Evolutionary conservation across 2,113 vertebrate species (phyloP).

Genomic region (Madoqua kirkii): DNA sequence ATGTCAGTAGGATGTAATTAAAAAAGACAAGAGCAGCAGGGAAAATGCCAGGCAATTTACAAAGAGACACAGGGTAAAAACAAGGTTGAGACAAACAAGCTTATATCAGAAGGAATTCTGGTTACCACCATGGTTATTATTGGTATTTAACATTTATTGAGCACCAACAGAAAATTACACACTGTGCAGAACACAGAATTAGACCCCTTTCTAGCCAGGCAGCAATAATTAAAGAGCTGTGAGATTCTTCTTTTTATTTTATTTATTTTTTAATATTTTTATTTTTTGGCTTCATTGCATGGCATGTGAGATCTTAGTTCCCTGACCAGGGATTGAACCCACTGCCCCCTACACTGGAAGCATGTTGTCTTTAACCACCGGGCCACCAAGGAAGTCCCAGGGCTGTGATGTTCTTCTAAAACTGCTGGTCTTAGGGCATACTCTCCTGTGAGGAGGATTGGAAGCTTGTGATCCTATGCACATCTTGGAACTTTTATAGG

Average conservation of each 20-base stretch:
- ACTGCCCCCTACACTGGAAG: neutral
- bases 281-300: neutral
- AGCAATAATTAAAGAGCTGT: neutral
- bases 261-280: neutral
- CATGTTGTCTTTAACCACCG: neutral
- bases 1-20: slow-evolving; percentile 56
- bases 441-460: neutral
- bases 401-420: neutral
- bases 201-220: neutral
- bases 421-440: neutral
- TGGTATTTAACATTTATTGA: slow-evolving; percentile 50
- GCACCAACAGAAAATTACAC: neutral
- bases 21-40: slow-evolving; percentile 59
- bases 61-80: slow-evolving; percentile 35
- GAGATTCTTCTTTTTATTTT: neutral
- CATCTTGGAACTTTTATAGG: neutral
- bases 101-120: slow-evolving; percentile 53
- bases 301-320: neutral
- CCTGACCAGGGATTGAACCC: neutral
- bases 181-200: slow-evolving; percentile 31
- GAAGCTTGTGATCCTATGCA: neutral
- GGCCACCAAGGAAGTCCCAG: neutral
- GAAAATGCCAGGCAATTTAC: slow-evolving; percentile 59
- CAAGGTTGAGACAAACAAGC: slow-evolving; percentile 45
- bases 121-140: slow-evolving; percentile 48